Evolutionary conservation across 2,113 vertebrate species (phyloP).

Genomic region (Halcyon malimbica): DNA sequence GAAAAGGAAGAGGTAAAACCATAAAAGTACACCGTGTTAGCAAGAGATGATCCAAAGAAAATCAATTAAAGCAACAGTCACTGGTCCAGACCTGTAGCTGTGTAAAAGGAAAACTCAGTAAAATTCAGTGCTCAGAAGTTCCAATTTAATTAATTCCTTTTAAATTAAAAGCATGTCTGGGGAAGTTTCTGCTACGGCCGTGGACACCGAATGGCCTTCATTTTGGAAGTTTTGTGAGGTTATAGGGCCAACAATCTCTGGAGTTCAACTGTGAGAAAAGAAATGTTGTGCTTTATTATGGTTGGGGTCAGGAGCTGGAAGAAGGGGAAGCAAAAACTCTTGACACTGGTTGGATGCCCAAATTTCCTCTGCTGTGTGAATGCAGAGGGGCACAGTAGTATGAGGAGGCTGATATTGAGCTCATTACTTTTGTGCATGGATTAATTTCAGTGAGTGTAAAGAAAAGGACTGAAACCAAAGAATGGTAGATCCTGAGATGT

Average conservation of each 20-base stretch:
- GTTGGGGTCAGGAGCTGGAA: neutral
- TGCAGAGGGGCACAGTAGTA: neutral
- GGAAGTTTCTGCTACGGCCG: neutral
- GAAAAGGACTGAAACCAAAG: neutral
- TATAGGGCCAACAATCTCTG: neutral
- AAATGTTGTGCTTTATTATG: neutral
- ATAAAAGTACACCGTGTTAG: neutral
- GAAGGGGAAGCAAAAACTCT: neutral
- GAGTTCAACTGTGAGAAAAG: neutral
- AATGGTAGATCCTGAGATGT: neutral
- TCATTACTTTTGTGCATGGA: neutral
- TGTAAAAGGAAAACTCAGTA: neutral
- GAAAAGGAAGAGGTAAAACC: neutral
- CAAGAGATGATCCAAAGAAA: neutral
- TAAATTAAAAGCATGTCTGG: neutral
- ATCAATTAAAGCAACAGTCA: neutral
- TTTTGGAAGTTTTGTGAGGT: neutral
- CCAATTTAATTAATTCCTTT: neutral
- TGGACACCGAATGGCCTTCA: neutral
- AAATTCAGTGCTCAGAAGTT: neutral
- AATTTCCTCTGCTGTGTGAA: neutral
- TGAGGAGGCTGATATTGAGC: neutral
- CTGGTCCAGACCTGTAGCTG: neutral
- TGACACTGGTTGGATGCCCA: neutral
- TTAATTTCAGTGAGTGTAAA: neutral